Conservation (phyloP, 1,140 invertebrate genomes). For the Dryas iulia region DNA sequence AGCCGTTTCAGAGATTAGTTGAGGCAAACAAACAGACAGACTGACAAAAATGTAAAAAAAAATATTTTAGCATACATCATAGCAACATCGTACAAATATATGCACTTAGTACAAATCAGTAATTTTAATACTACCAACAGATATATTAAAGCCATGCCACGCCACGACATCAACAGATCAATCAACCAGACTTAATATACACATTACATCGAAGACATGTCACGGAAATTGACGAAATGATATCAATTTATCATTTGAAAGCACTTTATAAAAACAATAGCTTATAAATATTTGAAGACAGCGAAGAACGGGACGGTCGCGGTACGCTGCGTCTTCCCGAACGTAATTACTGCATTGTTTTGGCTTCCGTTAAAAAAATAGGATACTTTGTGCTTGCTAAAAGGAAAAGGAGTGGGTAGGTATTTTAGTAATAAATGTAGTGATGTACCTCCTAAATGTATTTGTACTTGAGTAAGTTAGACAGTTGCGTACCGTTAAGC, state of each 20-base stretch:
- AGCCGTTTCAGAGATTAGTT: no score
- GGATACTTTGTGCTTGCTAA: conserved; percentile 2
- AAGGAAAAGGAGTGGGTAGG: background rate
- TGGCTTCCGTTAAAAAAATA: conserved; percentile 38
- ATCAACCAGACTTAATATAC: background rate
- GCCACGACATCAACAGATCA: no score
- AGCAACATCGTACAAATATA: no score
- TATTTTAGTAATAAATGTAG: background rate
- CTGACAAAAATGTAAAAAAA: no score
- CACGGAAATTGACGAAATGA: conserved; percentile 1
- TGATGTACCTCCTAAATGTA: no score
- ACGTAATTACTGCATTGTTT: conserved; percentile 35
- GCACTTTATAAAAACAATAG: conserved; percentile 54
- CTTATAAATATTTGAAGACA: conserved; percentile 32
- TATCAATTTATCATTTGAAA: conserved; percentile 30
- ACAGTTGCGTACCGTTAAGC: no score
- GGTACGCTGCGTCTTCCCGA: conserved; percentile 32
- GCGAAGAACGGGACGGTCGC: conserved; percentile 24
- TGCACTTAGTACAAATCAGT: no score
- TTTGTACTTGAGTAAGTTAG: no score
- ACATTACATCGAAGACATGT: background rate
- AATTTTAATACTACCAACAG: no score
- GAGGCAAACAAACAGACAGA: no score
- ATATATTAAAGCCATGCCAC: no score
- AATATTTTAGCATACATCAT: no score